These are phyloP conservation scores for Bagarius yarrelli DNA, from an alignment of 2,113 vertebrate genomes.

Conservation along the genomic window DNA sequence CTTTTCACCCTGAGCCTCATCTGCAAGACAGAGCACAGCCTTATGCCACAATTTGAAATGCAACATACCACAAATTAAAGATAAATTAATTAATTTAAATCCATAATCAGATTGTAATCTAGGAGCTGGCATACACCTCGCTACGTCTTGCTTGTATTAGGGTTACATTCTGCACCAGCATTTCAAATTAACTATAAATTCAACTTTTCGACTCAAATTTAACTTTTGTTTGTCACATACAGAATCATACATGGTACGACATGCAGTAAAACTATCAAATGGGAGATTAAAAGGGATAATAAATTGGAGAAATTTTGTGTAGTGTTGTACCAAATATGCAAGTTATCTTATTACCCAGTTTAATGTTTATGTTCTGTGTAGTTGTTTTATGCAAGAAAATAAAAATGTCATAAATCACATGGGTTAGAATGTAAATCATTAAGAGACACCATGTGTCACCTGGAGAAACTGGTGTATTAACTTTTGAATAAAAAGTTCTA, in stretches of 20 bases:
- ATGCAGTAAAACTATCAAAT: no score
- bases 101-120: background rate
- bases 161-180: background rate
- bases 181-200: no score
- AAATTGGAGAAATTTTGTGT: no score
- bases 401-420: background rate
- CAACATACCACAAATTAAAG: background rate
- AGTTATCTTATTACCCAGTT: background rate
- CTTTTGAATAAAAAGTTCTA: no score
- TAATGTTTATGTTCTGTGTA: no score
- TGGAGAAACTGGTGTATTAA: background rate
- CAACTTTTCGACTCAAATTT: no score
- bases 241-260: no score
- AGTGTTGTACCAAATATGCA: background rate
- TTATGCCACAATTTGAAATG: no score
- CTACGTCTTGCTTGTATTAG: background rate
- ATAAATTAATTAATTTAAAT: background rate
- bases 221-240: no score
- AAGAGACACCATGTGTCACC: background rate
- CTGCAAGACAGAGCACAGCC: constrained; percentile 59
- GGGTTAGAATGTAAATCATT: background rate
- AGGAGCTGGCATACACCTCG: background rate
- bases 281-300: no score
- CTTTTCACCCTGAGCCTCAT: constrained; percentile 92
- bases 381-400: background rate